These are phyloP conservation scores for Limnephilus rhombicus DNA, from an alignment of 2,888 invertebrate genomes.

Conservation along the genomic window DNA sequence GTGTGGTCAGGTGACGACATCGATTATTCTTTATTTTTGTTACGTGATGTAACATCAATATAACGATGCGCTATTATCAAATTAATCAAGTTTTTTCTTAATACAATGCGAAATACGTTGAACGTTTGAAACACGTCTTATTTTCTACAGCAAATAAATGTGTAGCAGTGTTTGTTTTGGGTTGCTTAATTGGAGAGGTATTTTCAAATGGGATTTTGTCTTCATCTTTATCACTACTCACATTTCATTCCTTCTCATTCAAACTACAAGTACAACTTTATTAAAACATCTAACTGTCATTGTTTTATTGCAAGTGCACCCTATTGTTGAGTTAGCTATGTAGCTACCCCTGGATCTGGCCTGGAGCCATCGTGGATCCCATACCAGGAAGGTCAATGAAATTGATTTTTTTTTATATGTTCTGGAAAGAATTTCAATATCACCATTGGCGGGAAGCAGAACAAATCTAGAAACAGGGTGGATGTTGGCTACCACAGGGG, in stretches of 20 bases:
- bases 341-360: no score
- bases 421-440: no score
- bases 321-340: no score
- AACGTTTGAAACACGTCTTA: neutral
- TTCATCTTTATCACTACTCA: neutral
- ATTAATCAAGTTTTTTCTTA: conserved; percentile 3
- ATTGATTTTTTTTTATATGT: no score
- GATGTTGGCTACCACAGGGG: conserved; percentile 89
- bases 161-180: neutral
- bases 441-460: no score
- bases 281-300: no score
- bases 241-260: neutral
- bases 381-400: neutral
- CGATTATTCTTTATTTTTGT: conserved; percentile 21
- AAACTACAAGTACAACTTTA: neutral
- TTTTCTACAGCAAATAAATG: neutral
- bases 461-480: conserved; percentile 91
- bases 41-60: neutral
- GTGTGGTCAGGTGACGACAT: conserved; percentile 14
- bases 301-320: no score
- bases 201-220: neutral
- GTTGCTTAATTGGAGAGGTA: neutral
- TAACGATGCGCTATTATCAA: neutral
- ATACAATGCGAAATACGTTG: neutral
- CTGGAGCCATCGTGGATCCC: neutral